Percentiles rank a stretch among this genome's conserved stretches.
phyloP scores from a whole-genome alignment of 2,888 invertebrate species.

The Tachina fera region DNA sequence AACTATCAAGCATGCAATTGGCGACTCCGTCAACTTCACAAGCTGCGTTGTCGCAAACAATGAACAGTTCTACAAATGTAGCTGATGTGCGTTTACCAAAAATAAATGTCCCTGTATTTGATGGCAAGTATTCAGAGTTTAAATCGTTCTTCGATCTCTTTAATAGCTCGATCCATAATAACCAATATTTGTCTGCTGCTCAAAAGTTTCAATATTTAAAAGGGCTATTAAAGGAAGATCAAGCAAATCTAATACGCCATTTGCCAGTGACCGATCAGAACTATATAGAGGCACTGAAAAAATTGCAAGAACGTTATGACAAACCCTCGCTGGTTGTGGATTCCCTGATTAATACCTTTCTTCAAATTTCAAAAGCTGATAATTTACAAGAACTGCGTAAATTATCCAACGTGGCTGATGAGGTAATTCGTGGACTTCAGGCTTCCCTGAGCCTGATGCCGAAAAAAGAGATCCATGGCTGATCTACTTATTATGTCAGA shows the following conservation, averaged over 20 bases:
- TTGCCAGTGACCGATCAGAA: no score
- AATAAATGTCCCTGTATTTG: constrained; percentile 18
- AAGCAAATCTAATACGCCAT: constrained; percentile 46
- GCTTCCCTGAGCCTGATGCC: constrained; percentile 36
- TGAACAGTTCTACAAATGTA: constrained; percentile 33
- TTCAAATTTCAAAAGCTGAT: constrained; percentile 34
- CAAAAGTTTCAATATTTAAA: no score
- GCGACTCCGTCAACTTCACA: not conserved
- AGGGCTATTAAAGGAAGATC: not conserved
- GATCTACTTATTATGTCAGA: constrained; percentile 37
- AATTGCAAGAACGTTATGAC: constrained; percentile 50
- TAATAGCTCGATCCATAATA: constrained; percentile 46
- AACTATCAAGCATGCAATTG: constrained; percentile 23
- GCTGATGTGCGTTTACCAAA: constrained; percentile 49
- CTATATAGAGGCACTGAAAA: constrained; percentile 47
- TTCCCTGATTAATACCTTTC: constrained; percentile 52
- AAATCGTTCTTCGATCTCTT: constrained; percentile 47
- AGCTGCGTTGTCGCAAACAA: not conserved
- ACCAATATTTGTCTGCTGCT: not conserved
- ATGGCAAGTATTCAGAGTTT: not conserved
- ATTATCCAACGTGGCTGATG: constrained; percentile 48
- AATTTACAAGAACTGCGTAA: constrained; percentile 5
- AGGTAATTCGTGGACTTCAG: constrained; percentile 53
- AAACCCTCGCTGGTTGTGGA: constrained; percentile 56
- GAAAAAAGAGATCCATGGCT: constrained; percentile 64